phyloP scores from a whole-genome alignment of 2,888 invertebrate species.

The Ferrisia virgata region DNA sequence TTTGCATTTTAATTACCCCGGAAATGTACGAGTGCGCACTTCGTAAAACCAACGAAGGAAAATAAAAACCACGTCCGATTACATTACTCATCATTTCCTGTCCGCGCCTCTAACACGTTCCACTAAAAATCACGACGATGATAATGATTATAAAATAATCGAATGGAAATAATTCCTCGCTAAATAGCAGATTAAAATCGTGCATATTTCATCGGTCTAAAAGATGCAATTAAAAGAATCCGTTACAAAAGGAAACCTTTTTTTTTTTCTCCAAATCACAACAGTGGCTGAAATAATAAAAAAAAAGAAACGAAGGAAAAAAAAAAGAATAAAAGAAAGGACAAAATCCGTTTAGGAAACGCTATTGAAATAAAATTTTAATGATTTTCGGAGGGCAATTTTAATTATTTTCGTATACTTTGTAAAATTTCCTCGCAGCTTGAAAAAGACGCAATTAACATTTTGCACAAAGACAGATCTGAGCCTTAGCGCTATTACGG shows the following conservation, averaged over 20 bases:
- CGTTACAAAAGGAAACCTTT: not conserved
- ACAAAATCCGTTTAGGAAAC: not conserved
- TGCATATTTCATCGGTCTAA: not conserved
- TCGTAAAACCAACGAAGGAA: too few relatives aligned
- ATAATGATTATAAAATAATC: not conserved
- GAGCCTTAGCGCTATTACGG: not conserved
- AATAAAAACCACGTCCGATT: too few relatives aligned
- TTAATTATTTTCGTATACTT: not conserved
- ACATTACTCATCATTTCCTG: too few relatives aligned
- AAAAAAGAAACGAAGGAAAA: not conserved
- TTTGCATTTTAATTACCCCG: too few relatives aligned
- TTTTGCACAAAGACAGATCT: not conserved
- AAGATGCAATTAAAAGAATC: slow-evolving; percentile 1
- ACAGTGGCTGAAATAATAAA: not conserved
- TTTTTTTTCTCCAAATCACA: not conserved
- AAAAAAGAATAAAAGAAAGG: not conserved
- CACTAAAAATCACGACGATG: too few relatives aligned
- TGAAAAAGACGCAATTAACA: not conserved
- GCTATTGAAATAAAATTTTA: slow-evolving; percentile 10
- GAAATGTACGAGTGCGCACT: too few relatives aligned
- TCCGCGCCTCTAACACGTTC: too few relatives aligned
- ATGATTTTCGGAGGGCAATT: slow-evolving; percentile 12
- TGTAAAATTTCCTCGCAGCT: slow-evolving; percentile 3
- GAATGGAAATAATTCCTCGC: not conserved
- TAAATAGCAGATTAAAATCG: not conserved